A percentile compares a stretch with the other conserved stretches of the same genome.
phyloP scores from a whole-genome alignment of 1,140 invertebrate genomes.

The Sinonovacula constricta region DNA sequence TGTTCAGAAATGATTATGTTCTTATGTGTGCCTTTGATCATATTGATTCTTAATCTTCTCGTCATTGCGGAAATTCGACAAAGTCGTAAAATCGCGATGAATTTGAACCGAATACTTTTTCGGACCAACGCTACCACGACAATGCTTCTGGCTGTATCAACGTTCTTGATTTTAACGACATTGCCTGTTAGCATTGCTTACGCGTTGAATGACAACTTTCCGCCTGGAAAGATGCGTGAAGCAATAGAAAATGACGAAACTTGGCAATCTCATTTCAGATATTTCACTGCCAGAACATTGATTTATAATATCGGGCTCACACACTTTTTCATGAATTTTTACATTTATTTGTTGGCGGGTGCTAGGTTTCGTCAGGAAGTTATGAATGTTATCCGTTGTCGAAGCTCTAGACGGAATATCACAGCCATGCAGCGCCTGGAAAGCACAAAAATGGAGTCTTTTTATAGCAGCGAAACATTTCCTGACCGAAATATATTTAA shows the following conservation, averaged over 20 bases:
- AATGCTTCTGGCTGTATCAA: conserved; percentile 68
- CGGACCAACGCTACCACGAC: conserved; percentile 60
- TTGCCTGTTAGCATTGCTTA: conserved; percentile 65
- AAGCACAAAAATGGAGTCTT: conserved; percentile 51
- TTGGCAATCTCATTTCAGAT: conserved; percentile 63
- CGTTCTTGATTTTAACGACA: conserved; percentile 67
- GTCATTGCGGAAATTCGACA: conserved; percentile 65
- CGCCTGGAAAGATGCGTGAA: conserved; percentile 7
- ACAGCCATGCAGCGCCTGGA: conserved; percentile 18
- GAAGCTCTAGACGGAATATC: background rate
- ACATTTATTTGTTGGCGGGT: conserved; percentile 65
- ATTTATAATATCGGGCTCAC: conserved; percentile 64
- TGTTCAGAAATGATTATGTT: conserved; percentile 67
- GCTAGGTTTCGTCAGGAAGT: conserved; percentile 59
- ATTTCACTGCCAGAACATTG: conserved; percentile 52
- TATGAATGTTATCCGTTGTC: conserved; percentile 22
- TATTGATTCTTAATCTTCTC: conserved; percentile 66
- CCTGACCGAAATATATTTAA: too few species aligned
- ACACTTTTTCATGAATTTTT: conserved; percentile 68
- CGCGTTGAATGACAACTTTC: conserved; percentile 56
- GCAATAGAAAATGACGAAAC: conserved; percentile 29
- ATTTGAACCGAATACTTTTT: conserved; percentile 36
- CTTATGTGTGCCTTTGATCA: conserved; percentile 60
- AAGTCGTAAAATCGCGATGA: conserved; percentile 37
- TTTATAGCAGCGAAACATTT: conserved; percentile 52